Base-by-base conservation (phyloP, 2,797 vertebrate genomes). In the Bradypodion ventrale region DNA sequence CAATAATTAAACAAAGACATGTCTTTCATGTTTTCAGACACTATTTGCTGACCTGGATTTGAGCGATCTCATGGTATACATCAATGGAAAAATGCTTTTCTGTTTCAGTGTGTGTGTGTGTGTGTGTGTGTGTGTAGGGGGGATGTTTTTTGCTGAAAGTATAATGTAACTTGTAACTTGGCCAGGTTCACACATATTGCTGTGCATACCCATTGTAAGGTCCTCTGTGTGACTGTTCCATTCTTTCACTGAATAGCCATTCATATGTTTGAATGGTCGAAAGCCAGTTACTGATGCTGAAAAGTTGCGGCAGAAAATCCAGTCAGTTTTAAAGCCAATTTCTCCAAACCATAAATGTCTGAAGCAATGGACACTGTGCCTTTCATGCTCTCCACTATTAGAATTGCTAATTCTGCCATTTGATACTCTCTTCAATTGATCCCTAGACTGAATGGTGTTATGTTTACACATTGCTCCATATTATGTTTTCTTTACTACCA, bases 401-500 rank as follows among this genome's bases (percentile, higher is more conserved):
- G 2, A 35, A 56, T 49, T 68, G 46, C 70, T 89, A 87, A 83
- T 80, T 2, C 56, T 81, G 15, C 25, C 69, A 42, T 79, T 87
- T 86, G 35, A 49, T 80, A 62, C 40, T 23, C 25, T n/a, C 19
- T 73, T 62, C 7, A 32, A 23, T 23, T 25, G 49, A 63, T 52
- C 80, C 52, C 72, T 66, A 6, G 21, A 68, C 44, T 80, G 80
- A 90, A 78, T 90, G 78, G 83, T 7, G 63, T n/a, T 69, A 42
- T 60, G 42, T 89, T 91, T 85, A 52, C 79, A 69, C 65, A 87
- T 89, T 78, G 82, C 19, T 6, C 46, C 12, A 0, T 59, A 78
- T 75, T 89, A 89, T 89, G 83, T 92, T 93, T 91, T 85, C 70
- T 44, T 73, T 93, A 63, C 66, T 85, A 91, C 80, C 4, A 21